Base-by-base conservation (phyloP, 2,888 invertebrate genomes). In the Thecophora atra region DNA sequence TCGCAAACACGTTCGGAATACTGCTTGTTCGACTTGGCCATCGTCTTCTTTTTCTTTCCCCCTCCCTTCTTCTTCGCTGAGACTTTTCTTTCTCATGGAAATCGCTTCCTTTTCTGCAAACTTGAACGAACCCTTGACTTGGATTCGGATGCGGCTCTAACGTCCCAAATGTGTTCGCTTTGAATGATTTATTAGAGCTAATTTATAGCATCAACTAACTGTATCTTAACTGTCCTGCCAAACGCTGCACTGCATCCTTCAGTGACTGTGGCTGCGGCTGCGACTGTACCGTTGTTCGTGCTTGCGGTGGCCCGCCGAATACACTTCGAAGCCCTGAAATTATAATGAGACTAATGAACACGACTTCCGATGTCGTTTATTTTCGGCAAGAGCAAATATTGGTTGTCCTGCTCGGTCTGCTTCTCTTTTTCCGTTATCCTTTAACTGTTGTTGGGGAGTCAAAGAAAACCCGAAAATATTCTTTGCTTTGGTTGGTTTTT, bases 141-240 rank as follows among this genome's bases (percentile, higher is more conserved):
- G 13, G n/a, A 58, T 37, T 42, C 30, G 19, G n/a, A 37, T 64
- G 44, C 17, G 21, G 44, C 30, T 19, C 44, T 52, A 26, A 6
- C 19, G 47, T 62, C 42, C 30, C 19, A 60, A 60, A 37, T 37
- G 28, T 51, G 47, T 51, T 51, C 72, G 73, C 63, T 68, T 68
- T 79, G 79, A 81, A 84, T 84, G 83, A 83, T 83, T 83, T 84
- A 83, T 83, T 80, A 74, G 75, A 77, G 75, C 76, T 78, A 78
- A 79, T 79, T 79, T 79, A 79, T 78, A 75, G 75, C 75, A 72
- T 72, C 69, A 54, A 47, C 1, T 15, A 47, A 47, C n/a, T 47
- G 17, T 47, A 47, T n/a, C 47, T 2, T 4, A 37, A 47, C 47
- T 4, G 47, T 47, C 17, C 17, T 5, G 15, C n/a, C 47, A n/a